phyloP scores from a whole-genome alignment of 2,113 vertebrate species.

The Bothrops jararaca region DNA sequence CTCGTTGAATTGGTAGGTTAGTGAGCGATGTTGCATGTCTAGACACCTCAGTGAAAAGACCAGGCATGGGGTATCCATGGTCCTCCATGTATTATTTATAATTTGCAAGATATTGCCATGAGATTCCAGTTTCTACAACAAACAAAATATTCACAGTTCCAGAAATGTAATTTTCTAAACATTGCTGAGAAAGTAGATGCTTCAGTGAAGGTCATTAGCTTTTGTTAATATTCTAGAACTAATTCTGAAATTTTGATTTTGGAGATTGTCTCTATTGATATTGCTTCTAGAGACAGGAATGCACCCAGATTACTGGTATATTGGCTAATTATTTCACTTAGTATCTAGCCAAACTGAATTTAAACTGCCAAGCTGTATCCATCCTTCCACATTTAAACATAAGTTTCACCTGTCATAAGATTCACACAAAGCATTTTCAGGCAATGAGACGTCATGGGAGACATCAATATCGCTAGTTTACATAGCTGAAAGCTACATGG shows the following conservation, averaged over 20 bases:
- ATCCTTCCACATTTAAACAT: background rate
- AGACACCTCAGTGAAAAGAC: background rate
- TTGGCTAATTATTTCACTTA: background rate
- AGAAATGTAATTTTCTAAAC: background rate
- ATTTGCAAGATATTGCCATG: background rate
- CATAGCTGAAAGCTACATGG: background rate
- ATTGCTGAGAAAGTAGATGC: background rate
- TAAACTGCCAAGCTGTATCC: background rate
- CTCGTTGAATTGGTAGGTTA: background rate
- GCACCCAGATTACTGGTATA: background rate
- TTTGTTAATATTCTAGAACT: background rate
- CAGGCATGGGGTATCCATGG: background rate
- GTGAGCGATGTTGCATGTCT: background rate
- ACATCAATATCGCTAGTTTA: background rate
- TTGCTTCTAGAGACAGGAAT: background rate
- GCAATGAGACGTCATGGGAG: background rate
- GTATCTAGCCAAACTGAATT: background rate
- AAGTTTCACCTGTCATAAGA: background rate
- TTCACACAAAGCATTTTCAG: background rate
- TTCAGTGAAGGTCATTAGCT: too few species aligned
- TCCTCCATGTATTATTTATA: background rate
- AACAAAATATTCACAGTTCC: background rate
- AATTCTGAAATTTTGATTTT: background rate
- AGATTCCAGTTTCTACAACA: too few species aligned
- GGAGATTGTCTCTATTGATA: too few species aligned